Percentiles rank a stretch among this genome's conserved stretches.
These are phyloP conservation scores for Antedon bifida DNA, from an alignment of 35 echinoderm and acorn worm genomes.

Conservation along the genomic window DNA sequence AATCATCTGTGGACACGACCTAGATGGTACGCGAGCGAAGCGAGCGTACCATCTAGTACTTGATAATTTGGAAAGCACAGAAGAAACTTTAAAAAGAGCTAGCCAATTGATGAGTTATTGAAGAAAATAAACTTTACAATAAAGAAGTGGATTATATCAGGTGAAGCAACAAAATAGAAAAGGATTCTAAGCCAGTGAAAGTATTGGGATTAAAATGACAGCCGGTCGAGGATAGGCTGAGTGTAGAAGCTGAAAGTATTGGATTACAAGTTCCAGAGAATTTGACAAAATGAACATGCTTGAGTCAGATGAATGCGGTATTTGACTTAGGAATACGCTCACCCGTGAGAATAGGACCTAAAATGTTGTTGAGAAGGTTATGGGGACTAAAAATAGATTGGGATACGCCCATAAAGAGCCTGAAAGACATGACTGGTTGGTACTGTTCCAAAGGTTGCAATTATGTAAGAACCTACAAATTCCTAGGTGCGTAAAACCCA, in stretches of 20 bases:
- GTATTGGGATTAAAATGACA: neutral
- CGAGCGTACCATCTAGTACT: too few relatives aligned
- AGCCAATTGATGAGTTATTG: neutral
- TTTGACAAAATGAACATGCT: neutral
- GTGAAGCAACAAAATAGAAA: neutral
- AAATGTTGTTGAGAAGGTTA: slow-evolving; percentile 30
- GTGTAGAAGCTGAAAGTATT: neutral
- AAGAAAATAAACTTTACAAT: neutral
- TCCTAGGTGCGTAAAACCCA: slow-evolving; percentile 24
- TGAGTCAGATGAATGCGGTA: neutral
- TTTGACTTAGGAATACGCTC: slow-evolving; percentile 20
- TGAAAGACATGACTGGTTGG: slow-evolving; percentile 4
- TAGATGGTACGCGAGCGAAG: too few relatives aligned
- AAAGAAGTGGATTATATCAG: neutral
- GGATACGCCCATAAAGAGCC: slow-evolving; percentile 22
- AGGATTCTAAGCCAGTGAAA: neutral
- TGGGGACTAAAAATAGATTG: slow-evolving; percentile 30
- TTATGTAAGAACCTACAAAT: neutral
- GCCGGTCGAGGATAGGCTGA: neutral
- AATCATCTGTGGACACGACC: too few relatives aligned
- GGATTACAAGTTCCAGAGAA: neutral
- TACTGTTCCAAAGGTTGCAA: slow-evolving; percentile 16
- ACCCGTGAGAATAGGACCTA: slow-evolving; percentile 41
- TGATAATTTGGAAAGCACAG: neutral
- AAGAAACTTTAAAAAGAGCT: neutral